Percentiles rank a stretch among this genome's conserved stretches.
phyloP scores from a whole-genome alignment of 2,113 vertebrate species.

The Trogon melanurus region DNA sequence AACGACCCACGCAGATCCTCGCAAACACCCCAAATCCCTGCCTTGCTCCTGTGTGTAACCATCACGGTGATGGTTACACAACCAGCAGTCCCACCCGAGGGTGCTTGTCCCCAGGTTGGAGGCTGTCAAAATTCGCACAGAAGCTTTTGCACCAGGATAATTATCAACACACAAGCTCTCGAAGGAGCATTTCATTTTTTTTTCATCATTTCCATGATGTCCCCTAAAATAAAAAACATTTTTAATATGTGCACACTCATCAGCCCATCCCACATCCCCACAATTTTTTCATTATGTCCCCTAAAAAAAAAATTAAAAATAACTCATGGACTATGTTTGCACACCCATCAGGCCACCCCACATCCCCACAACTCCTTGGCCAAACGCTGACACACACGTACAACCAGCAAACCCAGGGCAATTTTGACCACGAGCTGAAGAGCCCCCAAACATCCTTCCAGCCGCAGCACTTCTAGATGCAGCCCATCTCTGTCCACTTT shows the following conservation, averaged over 20 bases:
- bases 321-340: accelerated
- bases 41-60: background rate
- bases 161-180: background rate
- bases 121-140: background rate
- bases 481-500: background rate
- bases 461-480: background rate
- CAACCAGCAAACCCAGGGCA: background rate
- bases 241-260: too few species aligned
- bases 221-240: background rate
- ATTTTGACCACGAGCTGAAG: too few species aligned
- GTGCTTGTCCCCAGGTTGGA: background rate
- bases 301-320: too few species aligned
- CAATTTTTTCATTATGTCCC: background rate
- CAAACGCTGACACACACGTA: accelerated
- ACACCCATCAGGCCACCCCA: background rate
- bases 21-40: background rate
- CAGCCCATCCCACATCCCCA: too few species aligned
- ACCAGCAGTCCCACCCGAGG: background rate
- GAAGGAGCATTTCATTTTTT: background rate
- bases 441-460: background rate
- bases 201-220: background rate
- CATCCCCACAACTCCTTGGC: background rate
- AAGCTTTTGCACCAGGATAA: background rate
- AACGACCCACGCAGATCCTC: background rate
- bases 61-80: background rate